Evolutionary conservation across 2,888 invertebrate species (phyloP).

Genomic region (Cataglyphis livida): DNA sequence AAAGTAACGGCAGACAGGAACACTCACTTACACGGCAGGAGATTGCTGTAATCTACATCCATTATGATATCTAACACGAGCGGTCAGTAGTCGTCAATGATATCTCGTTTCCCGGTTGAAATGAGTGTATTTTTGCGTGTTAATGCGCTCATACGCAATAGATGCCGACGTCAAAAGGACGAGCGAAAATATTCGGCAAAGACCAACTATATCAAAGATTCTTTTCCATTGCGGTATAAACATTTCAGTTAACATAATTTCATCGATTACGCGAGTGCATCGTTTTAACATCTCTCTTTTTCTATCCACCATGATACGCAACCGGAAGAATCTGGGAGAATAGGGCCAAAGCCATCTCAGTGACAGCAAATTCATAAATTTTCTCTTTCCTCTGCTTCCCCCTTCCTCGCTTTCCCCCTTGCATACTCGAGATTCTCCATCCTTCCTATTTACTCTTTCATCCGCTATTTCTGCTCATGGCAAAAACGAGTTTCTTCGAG

Average conservation of each 20-base stretch:
- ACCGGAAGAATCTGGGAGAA: conserved; percentile 50
- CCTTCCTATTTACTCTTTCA: conserved; percentile 64
- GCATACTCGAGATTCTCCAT: conserved; percentile 40
- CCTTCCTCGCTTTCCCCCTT: conserved; percentile 21
- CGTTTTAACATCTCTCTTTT: conserved; percentile 51
- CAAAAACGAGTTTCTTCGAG: conserved; percentile 55
- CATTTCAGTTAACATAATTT: conserved; percentile 75
- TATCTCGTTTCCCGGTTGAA: conserved; percentile 77
- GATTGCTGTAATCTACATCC: conserved; percentile 59
- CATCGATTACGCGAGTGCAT: conserved; percentile 63
- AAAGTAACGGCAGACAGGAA: conserved; percentile 41
- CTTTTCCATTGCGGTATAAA: conserved; percentile 30
- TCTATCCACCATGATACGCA: conserved; percentile 26
- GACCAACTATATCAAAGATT: conserved; percentile 1
- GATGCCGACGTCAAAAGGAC: conserved; percentile 61
- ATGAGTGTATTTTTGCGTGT: conserved; percentile 29
- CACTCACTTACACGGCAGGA: conserved; percentile 51
- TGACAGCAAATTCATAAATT: conserved; percentile 75
- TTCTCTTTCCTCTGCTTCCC: conserved; percentile 27
- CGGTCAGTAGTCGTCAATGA: conserved; percentile 70
- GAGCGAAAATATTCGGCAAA: background rate
- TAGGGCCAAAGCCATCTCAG: conserved; percentile 56
- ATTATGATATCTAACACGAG: conserved; percentile 73
- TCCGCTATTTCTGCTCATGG: conserved; percentile 52
- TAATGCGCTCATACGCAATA: conserved; percentile 27